Base-by-base conservation (phyloP, 2,888 invertebrate genomes). In the Hypercompe scribonia region DNA sequence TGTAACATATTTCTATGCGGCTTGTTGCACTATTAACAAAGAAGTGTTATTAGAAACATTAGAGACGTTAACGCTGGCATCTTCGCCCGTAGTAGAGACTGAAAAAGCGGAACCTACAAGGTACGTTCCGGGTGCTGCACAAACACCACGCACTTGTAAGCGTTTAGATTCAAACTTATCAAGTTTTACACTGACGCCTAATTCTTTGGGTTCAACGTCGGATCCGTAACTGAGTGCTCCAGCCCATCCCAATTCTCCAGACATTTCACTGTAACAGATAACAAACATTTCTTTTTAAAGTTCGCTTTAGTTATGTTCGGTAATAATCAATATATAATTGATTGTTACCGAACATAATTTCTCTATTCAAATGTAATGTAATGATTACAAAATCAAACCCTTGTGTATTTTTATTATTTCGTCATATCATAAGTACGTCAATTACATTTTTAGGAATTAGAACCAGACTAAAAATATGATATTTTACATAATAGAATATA, bases 81-180 rank as follows among this genome's bases (percentile, higher is more conserved):
- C 84, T 34, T 84, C 86, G 64, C 82, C 79, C 42, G 80, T 74
- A 71, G 90, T 84, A 76, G 90, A 86, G 58, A 93, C 84, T 21
- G 96, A 95, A 87, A 97, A 95, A 69, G 97, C 96, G 21, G 96
- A 95, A 67, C 97, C 97, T 76, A 97, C 94, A 82, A 97, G 96
- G 90, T 97, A 97, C 11, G 97, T 96, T 74, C 97, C 97, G 50
- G 97, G 96, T 58, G 96, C 92, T 39, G 97, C 96, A 81, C 97
- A 94, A 76, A 97, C 94, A 31, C 96, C 97, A 72, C 96, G 94
- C 87, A 97, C 96, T 87, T 94, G 93, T 83, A 97, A 94, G 83
- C 96, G 96, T 81, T 96, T 95, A 78, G 92, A 87, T 82, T 93
- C 92, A 84, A 96, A 96, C 81, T 96, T 94, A 83, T 94, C 93